phyloP scores from a whole-genome alignment of 2,888 invertebrate genomes.

The Nezara viridula region DNA sequence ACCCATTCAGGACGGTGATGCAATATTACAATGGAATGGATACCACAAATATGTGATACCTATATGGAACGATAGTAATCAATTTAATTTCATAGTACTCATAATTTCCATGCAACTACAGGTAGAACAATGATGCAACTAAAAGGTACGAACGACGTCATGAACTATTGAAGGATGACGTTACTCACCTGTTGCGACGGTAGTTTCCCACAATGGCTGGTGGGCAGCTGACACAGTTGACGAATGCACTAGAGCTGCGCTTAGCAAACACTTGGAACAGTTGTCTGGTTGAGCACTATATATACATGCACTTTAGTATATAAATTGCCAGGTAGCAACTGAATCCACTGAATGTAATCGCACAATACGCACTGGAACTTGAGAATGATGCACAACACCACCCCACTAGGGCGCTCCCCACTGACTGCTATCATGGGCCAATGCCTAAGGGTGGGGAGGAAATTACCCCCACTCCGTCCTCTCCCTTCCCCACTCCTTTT shows the following conservation, averaged over 20 bases:
- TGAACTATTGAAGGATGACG: constrained; percentile 23
- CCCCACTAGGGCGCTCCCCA: constrained; percentile 11
- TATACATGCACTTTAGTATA: constrained; percentile 12
- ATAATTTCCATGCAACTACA: background rate
- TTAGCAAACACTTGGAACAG: background rate
- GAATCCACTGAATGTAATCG: background rate
- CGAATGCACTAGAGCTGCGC: background rate
- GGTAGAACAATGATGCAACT: constrained; percentile 3
- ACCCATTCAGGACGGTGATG: background rate
- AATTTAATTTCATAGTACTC: background rate
- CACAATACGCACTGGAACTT: constrained; percentile 1
- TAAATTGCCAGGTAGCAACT: background rate
- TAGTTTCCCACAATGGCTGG: constrained; percentile 26
- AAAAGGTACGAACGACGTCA: constrained; percentile 25
- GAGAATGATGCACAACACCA: background rate
- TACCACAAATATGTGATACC: background rate
- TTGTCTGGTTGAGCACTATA: background rate
- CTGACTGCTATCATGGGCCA: background rate
- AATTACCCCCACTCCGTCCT: background rate
- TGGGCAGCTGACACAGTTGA: background rate
- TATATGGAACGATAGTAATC: background rate
- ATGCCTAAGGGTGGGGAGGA: background rate
- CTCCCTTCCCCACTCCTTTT: background rate
- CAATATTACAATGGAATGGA: background rate
- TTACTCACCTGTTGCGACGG: constrained; percentile 48